These are phyloP conservation scores for Solea solea DNA, from an alignment of 2,113 vertebrate species.

Conservation along the genomic window DNA sequence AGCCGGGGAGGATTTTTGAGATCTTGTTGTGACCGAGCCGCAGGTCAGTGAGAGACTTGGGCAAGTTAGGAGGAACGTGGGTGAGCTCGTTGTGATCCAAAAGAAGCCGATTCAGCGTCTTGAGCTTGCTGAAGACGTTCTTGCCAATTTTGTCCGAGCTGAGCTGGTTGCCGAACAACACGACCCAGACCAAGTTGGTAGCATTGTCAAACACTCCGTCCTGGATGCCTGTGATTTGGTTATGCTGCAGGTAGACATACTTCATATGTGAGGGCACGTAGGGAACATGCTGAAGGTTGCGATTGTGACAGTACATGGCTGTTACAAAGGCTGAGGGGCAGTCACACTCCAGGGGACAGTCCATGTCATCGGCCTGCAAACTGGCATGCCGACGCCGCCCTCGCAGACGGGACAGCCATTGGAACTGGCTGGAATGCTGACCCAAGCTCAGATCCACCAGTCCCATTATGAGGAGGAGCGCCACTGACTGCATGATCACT, in stretches of 20 bases:
- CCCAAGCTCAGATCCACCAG: constrained; percentile 51
- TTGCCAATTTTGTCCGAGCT: constrained; percentile 90
- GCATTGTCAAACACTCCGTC: constrained; percentile 92
- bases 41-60: constrained; percentile 87
- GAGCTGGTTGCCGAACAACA: constrained; percentile 89
- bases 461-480: constrained; percentile 56
- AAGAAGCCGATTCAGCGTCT: constrained; percentile 87
- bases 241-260: constrained; percentile 93
- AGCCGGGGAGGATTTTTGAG: constrained; percentile 79
- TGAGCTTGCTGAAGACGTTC: constrained; percentile 88
- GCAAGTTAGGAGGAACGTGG: constrained; percentile 86
- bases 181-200: constrained; percentile 90
- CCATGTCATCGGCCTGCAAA: constrained; percentile 41
- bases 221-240: constrained; percentile 89
- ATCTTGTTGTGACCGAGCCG: constrained; percentile 89
- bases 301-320: constrained; percentile 94
- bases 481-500: constrained; percentile 58
- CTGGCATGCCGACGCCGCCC: constrained; percentile 21
- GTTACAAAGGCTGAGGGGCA: constrained; percentile 87
- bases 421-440: constrained; percentile 54
- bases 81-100: constrained; percentile 92
- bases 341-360: constrained; percentile 93
- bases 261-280: constrained; percentile 91
- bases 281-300: constrained; percentile 90
- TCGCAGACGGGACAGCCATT: constrained; percentile 66